A percentile compares a stretch with the other conserved stretches of the same genome.
These are phyloP conservation scores for Psittacula derbiana DNA, from an alignment of 2,797 vertebrate genomes.

Conservation along the genomic window DNA sequence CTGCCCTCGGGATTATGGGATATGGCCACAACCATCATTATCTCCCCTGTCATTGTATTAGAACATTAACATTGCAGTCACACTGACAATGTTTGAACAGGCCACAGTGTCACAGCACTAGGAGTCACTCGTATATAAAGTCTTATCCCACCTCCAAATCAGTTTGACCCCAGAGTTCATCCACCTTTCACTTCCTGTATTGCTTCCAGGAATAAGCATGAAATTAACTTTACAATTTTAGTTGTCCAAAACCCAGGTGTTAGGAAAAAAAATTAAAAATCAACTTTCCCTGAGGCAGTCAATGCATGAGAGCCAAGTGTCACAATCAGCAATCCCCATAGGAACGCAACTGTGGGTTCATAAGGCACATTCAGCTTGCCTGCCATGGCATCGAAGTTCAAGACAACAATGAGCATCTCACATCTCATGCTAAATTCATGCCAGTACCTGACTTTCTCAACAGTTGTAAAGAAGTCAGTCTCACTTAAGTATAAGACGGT, in stretches of 20 bases:
- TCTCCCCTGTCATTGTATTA: not conserved
- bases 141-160: not conserved
- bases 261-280: not conserved
- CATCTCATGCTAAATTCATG: fast-evolving
- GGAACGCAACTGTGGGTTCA: fast-evolving
- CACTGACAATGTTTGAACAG: not conserved
- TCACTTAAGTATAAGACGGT: not conserved
- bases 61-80: not conserved
- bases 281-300: not conserved
- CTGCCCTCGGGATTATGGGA: not conserved
- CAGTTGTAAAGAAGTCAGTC: not conserved
- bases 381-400: not conserved
- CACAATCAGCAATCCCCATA: not conserved
- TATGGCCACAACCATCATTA: not conserved
- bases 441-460: not conserved
- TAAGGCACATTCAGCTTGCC: not conserved
- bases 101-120: fast-evolving
- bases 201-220: not conserved
- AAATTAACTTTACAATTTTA: not conserved
- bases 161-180: not conserved
- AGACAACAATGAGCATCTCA: not conserved
- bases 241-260: not conserved
- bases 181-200: not conserved
- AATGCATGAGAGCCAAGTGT: fast-evolving
- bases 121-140: fast-evolving